Percentiles rank a stretch among this genome's conserved stretches.
Evolutionary conservation across 2,888 invertebrate species (phyloP).

Genomic region (Yponomeuta cagnagella): DNA sequence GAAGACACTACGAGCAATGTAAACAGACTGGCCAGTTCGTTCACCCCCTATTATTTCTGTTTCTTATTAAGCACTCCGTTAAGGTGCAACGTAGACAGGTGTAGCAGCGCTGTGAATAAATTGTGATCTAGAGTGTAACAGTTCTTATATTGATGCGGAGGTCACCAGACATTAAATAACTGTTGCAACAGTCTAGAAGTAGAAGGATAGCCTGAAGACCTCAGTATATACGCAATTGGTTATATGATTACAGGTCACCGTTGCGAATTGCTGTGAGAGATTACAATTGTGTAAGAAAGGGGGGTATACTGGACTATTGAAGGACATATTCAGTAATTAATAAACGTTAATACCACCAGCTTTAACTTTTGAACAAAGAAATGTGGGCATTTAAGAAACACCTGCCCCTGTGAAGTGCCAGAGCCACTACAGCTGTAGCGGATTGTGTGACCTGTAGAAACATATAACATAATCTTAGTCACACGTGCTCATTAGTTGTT

Average conservation of each 20-base stretch:
- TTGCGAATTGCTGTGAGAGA: background rate
- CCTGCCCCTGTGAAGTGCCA: background rate
- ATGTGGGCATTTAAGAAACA: background rate
- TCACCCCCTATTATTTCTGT: conserved; percentile 1
- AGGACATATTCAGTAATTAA: background rate
- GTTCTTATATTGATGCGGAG: background rate
- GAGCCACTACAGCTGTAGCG: background rate
- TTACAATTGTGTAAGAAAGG: background rate
- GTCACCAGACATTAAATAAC: background rate
- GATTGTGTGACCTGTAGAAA: no score
- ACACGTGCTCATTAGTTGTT: no score
- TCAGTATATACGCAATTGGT: background rate
- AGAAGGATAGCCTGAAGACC: background rate
- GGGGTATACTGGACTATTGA: background rate
- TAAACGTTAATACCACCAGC: background rate
- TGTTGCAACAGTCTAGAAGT: background rate
- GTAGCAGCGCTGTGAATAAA: background rate
- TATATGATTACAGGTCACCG: background rate
- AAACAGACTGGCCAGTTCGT: conserved; percentile 1
- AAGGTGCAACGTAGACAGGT: background rate
- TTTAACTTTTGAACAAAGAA: background rate
- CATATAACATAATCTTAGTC: no score
- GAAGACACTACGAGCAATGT: background rate
- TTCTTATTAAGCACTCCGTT: background rate
- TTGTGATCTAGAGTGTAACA: background rate